Evolutionary conservation across 2,113 vertebrate genomes (phyloP).

Genomic region (Orientallactaga bullata): DNA sequence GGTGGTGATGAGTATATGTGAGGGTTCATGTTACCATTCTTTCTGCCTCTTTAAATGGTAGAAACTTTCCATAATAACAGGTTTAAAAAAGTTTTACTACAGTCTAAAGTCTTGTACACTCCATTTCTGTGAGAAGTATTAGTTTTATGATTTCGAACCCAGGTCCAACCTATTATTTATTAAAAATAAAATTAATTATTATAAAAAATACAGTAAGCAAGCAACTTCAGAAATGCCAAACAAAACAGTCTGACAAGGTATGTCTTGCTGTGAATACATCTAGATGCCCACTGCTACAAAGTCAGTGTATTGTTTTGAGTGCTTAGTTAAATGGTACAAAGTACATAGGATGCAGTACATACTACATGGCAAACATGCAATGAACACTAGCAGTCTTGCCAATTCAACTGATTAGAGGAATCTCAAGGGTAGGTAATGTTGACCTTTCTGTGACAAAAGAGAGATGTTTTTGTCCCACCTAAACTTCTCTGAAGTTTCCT

Average conservation of each 20-base stretch:
- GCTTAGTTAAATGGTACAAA: not conserved
- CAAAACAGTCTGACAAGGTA: not conserved
- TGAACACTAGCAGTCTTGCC: no score
- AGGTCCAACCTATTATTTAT: not conserved
- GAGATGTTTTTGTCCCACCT: not conserved
- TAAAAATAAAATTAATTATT: slow-evolving; percentile 4
- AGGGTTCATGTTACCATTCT: not conserved
- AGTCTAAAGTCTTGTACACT: not conserved
- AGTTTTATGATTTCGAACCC: not conserved
- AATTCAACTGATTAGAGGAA: not conserved
- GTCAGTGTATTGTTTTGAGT: not conserved
- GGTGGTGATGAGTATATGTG: not conserved
- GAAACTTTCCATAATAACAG: not conserved
- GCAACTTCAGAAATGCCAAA: slow-evolving; percentile 11
- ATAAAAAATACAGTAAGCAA: not conserved
- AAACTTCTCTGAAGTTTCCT: not conserved
- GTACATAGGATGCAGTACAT: not conserved
- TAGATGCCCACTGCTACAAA: not conserved
- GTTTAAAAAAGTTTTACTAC: not conserved
- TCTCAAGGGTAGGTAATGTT: not conserved
- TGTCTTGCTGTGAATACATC: not conserved
- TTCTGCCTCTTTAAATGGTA: not conserved
- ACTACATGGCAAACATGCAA: no score
- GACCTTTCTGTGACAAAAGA: not conserved
- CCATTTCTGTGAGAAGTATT: not conserved